Conservation (phyloP, 2,113 vertebrate species). For the Sapayoa aenigma region DNA sequence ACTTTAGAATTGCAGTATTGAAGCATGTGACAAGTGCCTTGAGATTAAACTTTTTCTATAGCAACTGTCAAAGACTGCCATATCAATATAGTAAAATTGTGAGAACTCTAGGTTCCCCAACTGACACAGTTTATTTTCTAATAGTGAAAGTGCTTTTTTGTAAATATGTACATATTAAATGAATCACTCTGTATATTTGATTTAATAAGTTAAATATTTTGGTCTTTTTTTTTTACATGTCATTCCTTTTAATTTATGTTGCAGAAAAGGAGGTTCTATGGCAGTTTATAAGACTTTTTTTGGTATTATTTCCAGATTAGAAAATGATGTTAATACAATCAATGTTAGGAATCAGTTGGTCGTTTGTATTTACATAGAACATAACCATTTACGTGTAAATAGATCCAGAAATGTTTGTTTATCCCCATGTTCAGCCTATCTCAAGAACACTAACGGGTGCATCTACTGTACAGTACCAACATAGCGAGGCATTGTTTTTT, state of each 20-base stretch:
- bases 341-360: slow-evolving; percentile 72
- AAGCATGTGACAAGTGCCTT: slow-evolving; percentile 97
- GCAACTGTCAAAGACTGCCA: slow-evolving; percentile 79
- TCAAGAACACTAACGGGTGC: slow-evolving; percentile 62
- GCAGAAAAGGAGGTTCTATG: slow-evolving; percentile 79
- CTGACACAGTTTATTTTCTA: slow-evolving; percentile 72
- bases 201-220: slow-evolving; percentile 91
- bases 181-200: slow-evolving; percentile 98
- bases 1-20: slow-evolving; percentile 77
- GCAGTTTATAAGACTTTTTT: slow-evolving; percentile 73
- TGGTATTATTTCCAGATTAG: slow-evolving; percentile 68
- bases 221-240: slow-evolving; percentile 80
- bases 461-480: slow-evolving; percentile 69
- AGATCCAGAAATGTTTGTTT: slow-evolving; percentile 80
- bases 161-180: slow-evolving; percentile 96
- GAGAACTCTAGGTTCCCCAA: slow-evolving; percentile 62
- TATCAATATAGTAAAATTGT: slow-evolving; percentile 78
- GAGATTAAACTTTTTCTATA: slow-evolving; percentile 78
- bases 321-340: slow-evolving; percentile 76
- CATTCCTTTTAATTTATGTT: slow-evolving; percentile 87
- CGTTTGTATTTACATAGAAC: slow-evolving; percentile 70
- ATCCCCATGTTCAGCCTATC: slow-evolving; percentile 67
- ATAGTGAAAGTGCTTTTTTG: slow-evolving; percentile 78
- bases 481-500: slow-evolving; percentile 63
- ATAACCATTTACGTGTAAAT: slow-evolving; percentile 75